Evolutionary conservation across 2,888 invertebrate species (phyloP), one percentile per base, ranked within the genome.

Genomic region (Boloria selene): DNA sequence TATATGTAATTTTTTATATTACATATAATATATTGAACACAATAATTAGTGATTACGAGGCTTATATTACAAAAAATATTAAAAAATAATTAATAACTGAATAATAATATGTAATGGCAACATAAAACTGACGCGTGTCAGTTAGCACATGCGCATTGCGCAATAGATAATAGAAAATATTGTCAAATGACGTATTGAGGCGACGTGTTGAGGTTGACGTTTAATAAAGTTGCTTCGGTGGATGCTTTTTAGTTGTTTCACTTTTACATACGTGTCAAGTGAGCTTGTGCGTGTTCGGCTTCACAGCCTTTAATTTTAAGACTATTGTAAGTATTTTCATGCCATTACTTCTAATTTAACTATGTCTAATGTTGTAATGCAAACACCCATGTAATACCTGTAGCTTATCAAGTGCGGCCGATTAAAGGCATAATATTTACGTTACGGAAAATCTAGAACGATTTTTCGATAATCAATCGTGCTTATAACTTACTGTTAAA

Each of bases 191-290:
- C 77, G 71, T 72, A 64, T 71, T 59, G 56, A 66, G 64, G 76
- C 77, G 79, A 78, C 79, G 78, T 79, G 77, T 78, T 78, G 78
- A 73, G 71, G 72, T 77, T 78, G 78, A 73, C 71, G 72, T 77
- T 75, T 74, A 64, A 60, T 67, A 64, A 70, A 68, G 67, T 75
- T 74, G 72, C 67, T 71, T 75, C 73, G 69, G 60, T 65, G 69
- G 62, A 62, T 52, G 65, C 17, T 61, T 62, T 1, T 26, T 26
- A 5, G 26, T 5, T 31, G 65, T 75, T 85, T 87, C 86, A 88
- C 86, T 90, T 91, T 87, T 88, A 87, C 82, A 84, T 90, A 92
- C 91, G 91, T 92, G 91, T 92, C 91, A 90, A 85, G 81, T 77
- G 74, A 83, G 78, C 77, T 86, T 87, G 87, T 79, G 82, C 88